Conservation (phyloP, 2,888 invertebrate species). For the Heliconius ethilla region DNA sequence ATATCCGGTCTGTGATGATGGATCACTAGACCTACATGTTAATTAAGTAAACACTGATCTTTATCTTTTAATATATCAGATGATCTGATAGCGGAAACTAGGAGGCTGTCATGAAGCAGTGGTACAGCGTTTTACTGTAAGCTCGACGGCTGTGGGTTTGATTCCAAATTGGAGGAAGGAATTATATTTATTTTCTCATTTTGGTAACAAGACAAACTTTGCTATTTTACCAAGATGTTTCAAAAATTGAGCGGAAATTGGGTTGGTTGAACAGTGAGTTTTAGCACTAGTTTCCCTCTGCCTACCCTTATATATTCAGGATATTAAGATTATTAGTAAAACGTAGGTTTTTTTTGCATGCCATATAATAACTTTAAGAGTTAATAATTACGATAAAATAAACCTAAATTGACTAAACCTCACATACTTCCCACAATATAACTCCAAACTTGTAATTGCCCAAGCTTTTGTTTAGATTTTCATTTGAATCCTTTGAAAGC, state of each 20-base stretch:
- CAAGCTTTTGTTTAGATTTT: constrained; percentile 25
- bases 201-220: neutral
- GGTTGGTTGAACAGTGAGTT: no score
- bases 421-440: neutral
- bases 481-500: constrained; percentile 29
- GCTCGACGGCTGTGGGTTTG: no score
- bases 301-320: no score
- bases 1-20: neutral
- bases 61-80: neutral
- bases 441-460: constrained; percentile 19
- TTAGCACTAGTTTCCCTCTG: no score
- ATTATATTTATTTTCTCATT: no score
- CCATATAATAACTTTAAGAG: neutral
- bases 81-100: neutral
- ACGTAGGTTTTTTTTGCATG: no score
- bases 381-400: neutral
- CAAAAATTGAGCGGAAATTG: neutral
- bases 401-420: neutral
- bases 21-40: neutral
- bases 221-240: neutral
- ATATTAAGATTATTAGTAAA: no score
- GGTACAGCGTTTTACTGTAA: no score
- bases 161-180: no score
- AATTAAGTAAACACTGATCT: neutral
- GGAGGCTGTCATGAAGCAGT: neutral